Percentiles rank a stretch among this genome's conserved stretches.
These are phyloP conservation scores for Pararge aegeria DNA, from an alignment of 1,140 invertebrate genomes.

Conservation along the genomic window DNA sequence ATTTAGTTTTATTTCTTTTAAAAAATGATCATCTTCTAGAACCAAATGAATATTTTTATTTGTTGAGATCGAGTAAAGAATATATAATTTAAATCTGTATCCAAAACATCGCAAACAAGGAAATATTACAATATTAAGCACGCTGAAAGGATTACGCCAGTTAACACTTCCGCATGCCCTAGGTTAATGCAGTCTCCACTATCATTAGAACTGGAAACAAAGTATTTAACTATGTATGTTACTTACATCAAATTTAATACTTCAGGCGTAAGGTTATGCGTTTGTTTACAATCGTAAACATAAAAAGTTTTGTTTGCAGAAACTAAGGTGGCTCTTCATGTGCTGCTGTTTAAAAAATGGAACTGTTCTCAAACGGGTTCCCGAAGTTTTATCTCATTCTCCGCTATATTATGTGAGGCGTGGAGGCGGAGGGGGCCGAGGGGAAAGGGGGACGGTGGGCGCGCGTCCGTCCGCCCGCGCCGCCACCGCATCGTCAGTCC, in stretches of 20 bases:
- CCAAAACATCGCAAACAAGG: conserved; percentile 48
- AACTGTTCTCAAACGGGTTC: conserved; percentile 64
- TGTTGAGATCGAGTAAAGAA: too few relatives aligned
- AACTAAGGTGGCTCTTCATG: conserved; percentile 25
- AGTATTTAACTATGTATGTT: background rate
- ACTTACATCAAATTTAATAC: conserved; percentile 1
- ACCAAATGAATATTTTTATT: too few relatives aligned
- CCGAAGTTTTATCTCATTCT: conserved; percentile 73
- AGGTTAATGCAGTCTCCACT: conserved; percentile 35
- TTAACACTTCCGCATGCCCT: conserved; percentile 71
- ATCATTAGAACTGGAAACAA: conserved; percentile 11
- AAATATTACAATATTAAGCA: conserved; percentile 71
- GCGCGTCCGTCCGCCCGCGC: conserved; percentile 71
- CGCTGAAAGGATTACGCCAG: conserved; percentile 65
- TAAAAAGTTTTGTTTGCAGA: conserved; percentile 52
- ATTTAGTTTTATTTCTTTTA: background rate
- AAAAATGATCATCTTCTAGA: background rate
- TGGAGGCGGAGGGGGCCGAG: conserved; percentile 38
- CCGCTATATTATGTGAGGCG: conserved; percentile 51
- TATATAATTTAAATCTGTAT: too few relatives aligned
- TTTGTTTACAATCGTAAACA: conserved; percentile 5
- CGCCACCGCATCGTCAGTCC: conserved; percentile 75
- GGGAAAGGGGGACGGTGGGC: conserved; percentile 37
- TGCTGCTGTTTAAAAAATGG: conserved; percentile 57
- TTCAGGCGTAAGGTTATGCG: conserved; percentile 1